Evolutionary conservation across 1,140 invertebrate genomes (phyloP), one percentile per base, ranked within the genome.

Genomic region (Drosophila azteca): DNA sequence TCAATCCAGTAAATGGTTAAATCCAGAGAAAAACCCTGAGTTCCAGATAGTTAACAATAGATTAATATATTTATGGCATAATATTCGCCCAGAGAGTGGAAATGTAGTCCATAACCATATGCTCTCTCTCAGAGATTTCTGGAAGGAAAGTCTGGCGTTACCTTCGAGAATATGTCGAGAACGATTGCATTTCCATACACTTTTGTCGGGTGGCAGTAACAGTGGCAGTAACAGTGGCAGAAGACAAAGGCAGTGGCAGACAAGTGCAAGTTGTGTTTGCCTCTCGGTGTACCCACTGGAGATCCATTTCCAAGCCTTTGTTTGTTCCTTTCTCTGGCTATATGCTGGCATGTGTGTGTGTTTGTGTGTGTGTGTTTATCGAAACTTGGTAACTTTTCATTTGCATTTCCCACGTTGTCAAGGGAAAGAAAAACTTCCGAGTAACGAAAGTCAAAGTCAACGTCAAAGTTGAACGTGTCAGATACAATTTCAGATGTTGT

Each of bases 341-440:
- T 39, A 13, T 39, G 35, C 35, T 39, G 35, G 35, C 35, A 5
- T 39, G 11, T 39, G 1, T 13, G 35, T 35, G 31, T 31, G 9
- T 50, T 52, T 35, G n/a, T 51, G 48, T 71, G 43, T 67, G 63
- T 67, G 64, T 69, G 52, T 74, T 74, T 65, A 55, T 55, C 62
- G 43, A 65, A 66, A 71, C 61, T 66, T 77, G 57, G 65, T 53
- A 76, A 71, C 61, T 55, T 76, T 62, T 58, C 79, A 88, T 88
- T 87, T 87, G 83, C 84, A 79, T 83, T 88, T 88, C 83, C 79
- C 83, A 88, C 83, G 83, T 88, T 87, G 71, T 51, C 75, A 43
- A 15, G 46, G 29, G 39, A 43, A 46, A 24, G 60, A 60, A 57
- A 79, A 84, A 69, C 24, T 67, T 65, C 17, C 17, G 35, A 55